A percentile compares a stretch with the other conserved stretches of the same genome.
Conservation (phyloP, 92 coral and sea anemone genomes). For the Parazoanthus swiftii region DNA sequence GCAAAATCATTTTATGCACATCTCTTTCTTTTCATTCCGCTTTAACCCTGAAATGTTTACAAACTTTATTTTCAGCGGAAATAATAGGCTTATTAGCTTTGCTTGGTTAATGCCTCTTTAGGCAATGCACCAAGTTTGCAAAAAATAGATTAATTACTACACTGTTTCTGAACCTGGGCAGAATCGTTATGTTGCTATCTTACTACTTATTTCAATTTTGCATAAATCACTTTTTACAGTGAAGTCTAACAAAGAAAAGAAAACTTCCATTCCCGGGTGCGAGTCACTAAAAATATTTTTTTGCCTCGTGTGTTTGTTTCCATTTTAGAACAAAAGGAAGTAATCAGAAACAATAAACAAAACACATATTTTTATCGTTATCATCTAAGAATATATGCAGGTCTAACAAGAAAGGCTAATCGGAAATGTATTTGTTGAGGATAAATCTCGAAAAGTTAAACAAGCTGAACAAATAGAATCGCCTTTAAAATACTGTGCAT, state of each 20-base stretch:
- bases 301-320: neutral
- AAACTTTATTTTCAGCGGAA: no score
- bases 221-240: neutral
- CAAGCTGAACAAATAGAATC: neutral
- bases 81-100: no score
- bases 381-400: neutral
- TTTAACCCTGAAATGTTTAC: no score
- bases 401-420: neutral
- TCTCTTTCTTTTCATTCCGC: no score
- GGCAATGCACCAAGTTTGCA: no score
- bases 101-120: no score
- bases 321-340: neutral
- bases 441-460: neutral
- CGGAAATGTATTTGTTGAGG: neutral
- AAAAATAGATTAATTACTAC: no score
- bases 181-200: no score
- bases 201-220: no score
- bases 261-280: neutral
- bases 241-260: neutral
- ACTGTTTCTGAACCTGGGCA: no score
- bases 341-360: neutral
- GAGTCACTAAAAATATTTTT: no score
- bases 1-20: no score
- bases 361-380: neutral
- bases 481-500: neutral